Percentiles rank a stretch among this genome's conserved stretches.
Conservation (phyloP, 2,113 vertebrate genomes). For the Octodon degus region DNA sequence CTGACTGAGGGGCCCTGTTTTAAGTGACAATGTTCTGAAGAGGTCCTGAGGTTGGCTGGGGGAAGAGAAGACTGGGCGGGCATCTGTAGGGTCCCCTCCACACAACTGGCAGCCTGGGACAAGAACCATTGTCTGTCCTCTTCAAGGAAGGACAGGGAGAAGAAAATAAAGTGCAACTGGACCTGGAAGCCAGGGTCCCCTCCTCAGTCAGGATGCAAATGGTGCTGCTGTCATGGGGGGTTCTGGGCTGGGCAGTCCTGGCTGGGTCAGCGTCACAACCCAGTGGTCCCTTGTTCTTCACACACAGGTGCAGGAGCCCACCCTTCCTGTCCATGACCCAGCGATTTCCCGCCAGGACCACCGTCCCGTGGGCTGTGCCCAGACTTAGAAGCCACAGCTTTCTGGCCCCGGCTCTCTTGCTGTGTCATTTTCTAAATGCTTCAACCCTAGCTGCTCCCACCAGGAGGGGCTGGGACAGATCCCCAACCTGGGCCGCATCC, state of each 20-base stretch:
- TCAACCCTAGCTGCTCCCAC: not conserved
- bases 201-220: slow-evolving; percentile 7
- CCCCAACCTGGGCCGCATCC: not conserved
- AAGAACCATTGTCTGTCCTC: not conserved
- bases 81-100: not conserved
- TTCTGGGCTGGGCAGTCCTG: not conserved
- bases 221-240: not conserved
- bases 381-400: not conserved
- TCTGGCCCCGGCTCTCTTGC: not conserved
- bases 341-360: not conserved
- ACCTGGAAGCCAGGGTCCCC: not conserved
- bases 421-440: not conserved
- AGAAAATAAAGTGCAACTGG: not conserved
- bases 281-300: not conserved
- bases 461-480: not conserved
- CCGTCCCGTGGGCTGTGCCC: not conserved
- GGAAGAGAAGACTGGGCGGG: not conserved
- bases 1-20: not conserved
- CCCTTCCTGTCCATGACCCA: not conserved
- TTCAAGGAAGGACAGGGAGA: not conserved
- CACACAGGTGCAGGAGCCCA: not conserved
- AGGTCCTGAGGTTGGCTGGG: not conserved
- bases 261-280: not conserved
- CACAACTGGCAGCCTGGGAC: not conserved
- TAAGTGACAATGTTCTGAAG: not conserved